Evolutionary conservation across 2,113 vertebrate species (phyloP).

Genomic region (Nanorana parkeri): DNA sequence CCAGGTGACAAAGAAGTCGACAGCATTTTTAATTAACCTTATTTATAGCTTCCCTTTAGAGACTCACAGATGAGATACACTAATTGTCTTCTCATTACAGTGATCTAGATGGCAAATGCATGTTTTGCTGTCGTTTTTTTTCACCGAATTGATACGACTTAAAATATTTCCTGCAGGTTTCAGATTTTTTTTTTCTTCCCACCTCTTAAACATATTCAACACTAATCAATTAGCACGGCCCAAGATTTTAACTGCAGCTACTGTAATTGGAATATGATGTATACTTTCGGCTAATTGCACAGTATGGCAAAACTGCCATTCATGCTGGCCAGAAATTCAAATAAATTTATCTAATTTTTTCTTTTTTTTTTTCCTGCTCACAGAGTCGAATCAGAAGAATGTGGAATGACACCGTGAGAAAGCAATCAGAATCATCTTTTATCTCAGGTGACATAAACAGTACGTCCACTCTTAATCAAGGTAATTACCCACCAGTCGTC

Average conservation of each 20-base stretch:
- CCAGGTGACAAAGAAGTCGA: slow-evolving; percentile 82
- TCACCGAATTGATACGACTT: slow-evolving; percentile 55
- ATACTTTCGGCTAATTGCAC: slow-evolving; percentile 5
- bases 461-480: slow-evolving; percentile 99
- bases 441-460: slow-evolving; percentile 99
- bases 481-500: slow-evolving; percentile 79
- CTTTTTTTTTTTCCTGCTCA: slow-evolving; percentile 71
- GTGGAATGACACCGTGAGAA: slow-evolving; percentile 99
- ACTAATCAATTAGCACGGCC: not conserved
- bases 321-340: not conserved
- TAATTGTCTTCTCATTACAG: slow-evolving; percentile 70
- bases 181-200: slow-evolving; percentile 32
- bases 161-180: slow-evolving; percentile 51
- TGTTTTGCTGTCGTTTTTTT: slow-evolving; percentile 38
- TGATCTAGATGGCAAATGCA: slow-evolving; percentile 61
- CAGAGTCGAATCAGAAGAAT: slow-evolving; percentile 99
- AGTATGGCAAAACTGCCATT: slow-evolving; percentile 14
- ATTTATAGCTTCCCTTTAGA: slow-evolving; percentile 68
- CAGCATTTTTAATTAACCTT: slow-evolving; percentile 70
- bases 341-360: not conserved
- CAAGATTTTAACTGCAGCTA: slow-evolving; percentile 5
- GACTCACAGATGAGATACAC: slow-evolving; percentile 66
- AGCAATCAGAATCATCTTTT: slow-evolving; percentile 99
- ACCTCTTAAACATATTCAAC: not conserved
- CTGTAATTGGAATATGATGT: not conserved